Base-by-base conservation (phyloP, 2,113 vertebrate genomes). In the Chaetodon auriga region DNA sequence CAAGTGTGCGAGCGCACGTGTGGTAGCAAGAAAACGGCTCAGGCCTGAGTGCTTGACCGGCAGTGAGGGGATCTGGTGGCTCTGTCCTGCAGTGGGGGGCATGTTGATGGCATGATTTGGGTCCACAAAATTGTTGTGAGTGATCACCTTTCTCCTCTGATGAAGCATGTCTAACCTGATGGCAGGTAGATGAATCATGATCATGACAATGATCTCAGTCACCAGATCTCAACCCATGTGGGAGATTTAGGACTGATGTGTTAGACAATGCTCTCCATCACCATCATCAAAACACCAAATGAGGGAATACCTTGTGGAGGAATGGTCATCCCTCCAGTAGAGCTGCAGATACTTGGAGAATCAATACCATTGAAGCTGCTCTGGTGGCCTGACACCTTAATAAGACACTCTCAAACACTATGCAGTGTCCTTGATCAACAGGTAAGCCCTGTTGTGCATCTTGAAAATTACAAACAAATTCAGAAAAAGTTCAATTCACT, bases 261-360 rank as follows among this genome's bases (percentile, higher is more conserved):
- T 65, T 49, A 58, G 21, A 72, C 55, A 70, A 9, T 38, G 8
- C 23, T 75, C 57, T 65, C 53, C 53, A 30, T 43, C 35, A 14
- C n/a, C 5, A 43, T 71, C 51, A 55, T 70, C 66, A 68, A 76
- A 38, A 76, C 61, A 43, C 49, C 49, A 45, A 70, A 57, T 15
- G 21, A 74, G 75, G 7, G 45, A 55, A 38, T 79, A 53, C 78
- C 68, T 77, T 68, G 21, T 69, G 70, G 45, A 70, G 64, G 80
- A 41, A 72, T 62, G 73, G 80, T 70, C 58, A 82, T 83, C 53
- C 69, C 51, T 55, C 23, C 69, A 45, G 62, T 4, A 49, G 51
- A 71, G 3, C 35, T 72, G 19, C 55, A 65, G 49, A 66, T 21
- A 54, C 79, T 72, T 80, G 81, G 5, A 71, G 25, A 76, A 74